Percentiles rank a stretch among this genome's conserved stretches.
Conservation (phyloP, 1,140 invertebrate species). For the Drosophila lacteicornis region DNA sequence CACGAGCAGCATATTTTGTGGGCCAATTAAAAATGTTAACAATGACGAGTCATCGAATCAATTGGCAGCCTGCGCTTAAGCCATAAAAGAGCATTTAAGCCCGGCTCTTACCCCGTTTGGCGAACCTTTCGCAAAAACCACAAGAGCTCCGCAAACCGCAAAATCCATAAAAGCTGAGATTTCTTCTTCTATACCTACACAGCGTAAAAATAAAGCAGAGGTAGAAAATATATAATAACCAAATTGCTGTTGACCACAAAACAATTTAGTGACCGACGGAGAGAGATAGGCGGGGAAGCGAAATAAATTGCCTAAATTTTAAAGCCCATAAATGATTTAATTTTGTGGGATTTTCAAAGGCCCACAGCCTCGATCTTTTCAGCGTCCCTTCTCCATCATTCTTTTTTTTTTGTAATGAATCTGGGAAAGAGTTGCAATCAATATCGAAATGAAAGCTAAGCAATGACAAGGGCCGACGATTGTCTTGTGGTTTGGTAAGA, state of each 20-base stretch:
- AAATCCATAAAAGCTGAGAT: conserved; percentile 73
- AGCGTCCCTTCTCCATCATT: too few relatives aligned
- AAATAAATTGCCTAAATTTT: conserved; percentile 50
- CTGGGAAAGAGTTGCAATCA: conserved; percentile 31
- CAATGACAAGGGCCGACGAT: conserved; percentile 14
- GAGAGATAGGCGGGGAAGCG: conserved; percentile 2
- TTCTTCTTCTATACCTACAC: conserved; percentile 45
- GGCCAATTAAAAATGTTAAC: conserved; percentile 71
- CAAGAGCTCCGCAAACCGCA: conserved; percentile 56
- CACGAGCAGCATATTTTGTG: conserved; percentile 76
- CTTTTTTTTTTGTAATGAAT: conserved; percentile 21
- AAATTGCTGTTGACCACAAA: conserved; percentile 66
- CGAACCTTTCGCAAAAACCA: conserved; percentile 60
- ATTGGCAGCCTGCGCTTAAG: conserved; percentile 65
- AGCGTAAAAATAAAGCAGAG: not conserved
- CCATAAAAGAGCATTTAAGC: conserved; percentile 73
- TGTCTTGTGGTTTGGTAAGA: conserved; percentile 35
- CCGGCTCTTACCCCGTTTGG: conserved; percentile 49
- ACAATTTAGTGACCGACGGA: conserved; percentile 57
- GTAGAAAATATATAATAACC: conserved; percentile 35
- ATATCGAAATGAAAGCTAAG: conserved; percentile 26
- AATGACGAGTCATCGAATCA: conserved; percentile 56
- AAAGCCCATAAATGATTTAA: conserved; percentile 53
- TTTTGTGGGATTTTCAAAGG: conserved; percentile 33
- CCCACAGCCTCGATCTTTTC: not conserved